A percentile compares a stretch with the other conserved stretches of the same genome.
phyloP scores from a whole-genome alignment of 1,140 invertebrate genomes.

The Schlechtendalia chinensis region DNA sequence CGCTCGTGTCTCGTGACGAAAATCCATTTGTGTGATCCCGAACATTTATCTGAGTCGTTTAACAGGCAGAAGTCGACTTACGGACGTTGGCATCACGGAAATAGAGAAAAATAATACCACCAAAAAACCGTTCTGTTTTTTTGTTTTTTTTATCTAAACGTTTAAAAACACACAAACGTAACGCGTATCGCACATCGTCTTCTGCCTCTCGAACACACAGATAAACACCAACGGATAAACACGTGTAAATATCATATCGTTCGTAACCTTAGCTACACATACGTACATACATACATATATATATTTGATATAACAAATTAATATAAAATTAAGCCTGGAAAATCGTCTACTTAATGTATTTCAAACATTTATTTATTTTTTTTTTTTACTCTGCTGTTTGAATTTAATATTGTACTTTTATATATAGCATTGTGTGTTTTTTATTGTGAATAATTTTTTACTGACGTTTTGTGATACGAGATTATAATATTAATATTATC shows the following conservation, averaged over 20 bases:
- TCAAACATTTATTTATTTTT: not conserved
- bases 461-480: slow-evolving; percentile 47
- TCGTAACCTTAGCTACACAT: slow-evolving; percentile 38
- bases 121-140: too few species aligned
- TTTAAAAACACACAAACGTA: too few species aligned
- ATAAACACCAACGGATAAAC: slow-evolving; percentile 6
- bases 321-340: slow-evolving; percentile 10
- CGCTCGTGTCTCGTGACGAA: too few species aligned
- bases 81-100: too few species aligned
- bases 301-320: slow-evolving; percentile 6
- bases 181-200: too few species aligned
- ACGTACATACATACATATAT: not conserved
- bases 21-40: not conserved
- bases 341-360: slow-evolving; percentile 9
- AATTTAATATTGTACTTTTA: slow-evolving; percentile 40
- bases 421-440: slow-evolving; percentile 36
- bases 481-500: slow-evolving; percentile 42
- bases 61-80: slow-evolving; percentile 36
- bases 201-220: slow-evolving; percentile 48
- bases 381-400: slow-evolving; percentile 8
- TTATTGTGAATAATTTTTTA: slow-evolving; percentile 49
- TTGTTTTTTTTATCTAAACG: too few species aligned
- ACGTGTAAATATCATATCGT: slow-evolving; percentile 44
- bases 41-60: slow-evolving; percentile 44
- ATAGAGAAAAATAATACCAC: too few species aligned